Evolutionary conservation across 2,888 invertebrate genomes (phyloP), one percentile per base, ranked within the genome.

Genomic region (Bembecia ichneumoniformis): DNA sequence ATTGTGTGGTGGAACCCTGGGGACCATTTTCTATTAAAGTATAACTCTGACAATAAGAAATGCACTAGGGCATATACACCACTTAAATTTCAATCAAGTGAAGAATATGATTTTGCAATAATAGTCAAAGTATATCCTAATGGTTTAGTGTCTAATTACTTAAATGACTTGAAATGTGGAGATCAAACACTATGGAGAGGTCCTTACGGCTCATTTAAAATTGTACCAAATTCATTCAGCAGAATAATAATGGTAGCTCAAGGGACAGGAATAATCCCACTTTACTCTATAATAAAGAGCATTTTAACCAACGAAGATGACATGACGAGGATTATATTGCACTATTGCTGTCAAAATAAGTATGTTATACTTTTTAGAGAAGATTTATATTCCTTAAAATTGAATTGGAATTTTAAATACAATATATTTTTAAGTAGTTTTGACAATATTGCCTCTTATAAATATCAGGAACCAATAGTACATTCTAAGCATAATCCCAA

Each of bases 331-430:
- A 66, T 95, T 36, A 71, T 82, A 50, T 82, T 95, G 54, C 71
- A 89, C 50, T 92, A 89, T 63, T 92, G 92, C 60, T 92, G 91
- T 66, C 73, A 80, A 56, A 82, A 77, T 56, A 67, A 88, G 47
- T 66, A 88, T 5, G 87, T 88, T 53, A 88, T 94, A 54, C 78
- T 91, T 51, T 87, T 94, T 50, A 88, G 92, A 53, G 73, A 90
- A 7, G 84, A 90, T 54, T 66, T 95, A 11, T 88, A 90, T 58
- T 72, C 82, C 9, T 90, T 89, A 58, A 79, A 80, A 34, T 76
- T 82, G 20, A 91, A 84, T 71, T 95, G 95, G 94, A 95, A 95
- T 79, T 95, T 94, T 68, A 78, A 77, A n/a, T 90, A 90, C 56
- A 77, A 82, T 43, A 78, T 93, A 55, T 92, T 89, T 76, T 58